These are phyloP conservation scores for Eupristina koningsbergeri DNA, from an alignment of 1,140 invertebrate genomes.

Conservation along the genomic window DNA sequence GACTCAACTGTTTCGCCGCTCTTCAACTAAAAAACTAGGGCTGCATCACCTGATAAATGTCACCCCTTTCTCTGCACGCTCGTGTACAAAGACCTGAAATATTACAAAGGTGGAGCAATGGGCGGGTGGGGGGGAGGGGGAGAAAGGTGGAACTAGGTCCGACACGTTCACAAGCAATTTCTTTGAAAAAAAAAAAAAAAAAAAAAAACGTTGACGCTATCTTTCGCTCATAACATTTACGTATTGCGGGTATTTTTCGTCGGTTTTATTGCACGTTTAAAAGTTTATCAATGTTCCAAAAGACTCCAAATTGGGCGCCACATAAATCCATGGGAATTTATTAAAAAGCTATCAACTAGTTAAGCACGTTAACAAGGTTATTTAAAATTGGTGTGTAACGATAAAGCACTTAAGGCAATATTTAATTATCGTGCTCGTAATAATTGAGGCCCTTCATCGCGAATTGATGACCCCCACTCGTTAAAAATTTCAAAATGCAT, in stretches of 20 bases:
- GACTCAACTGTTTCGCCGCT: conserved; percentile 1
- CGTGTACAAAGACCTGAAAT: not conserved
- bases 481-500: conserved; percentile 10
- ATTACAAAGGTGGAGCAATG: not conserved
- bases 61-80: not conserved
- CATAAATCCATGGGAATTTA: too few species aligned
- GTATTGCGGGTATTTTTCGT: too few species aligned
- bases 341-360: not conserved
- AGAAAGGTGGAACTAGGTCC: conserved; percentile 23
- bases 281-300: not conserved
- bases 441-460: conserved; percentile 10
- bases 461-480: not conserved
- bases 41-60: conserved; percentile 14
- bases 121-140: too few species aligned
- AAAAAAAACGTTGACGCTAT: not conserved
- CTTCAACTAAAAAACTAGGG: conserved; percentile 13
- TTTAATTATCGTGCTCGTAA: conserved; percentile 33
- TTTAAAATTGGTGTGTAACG: not conserved
- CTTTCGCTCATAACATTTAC: conserved; percentile 20
- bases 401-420: conserved; percentile 20
- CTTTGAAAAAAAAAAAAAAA: too few species aligned
- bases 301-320: too few species aligned
- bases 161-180: conserved; percentile 5
- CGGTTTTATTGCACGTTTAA: not conserved
- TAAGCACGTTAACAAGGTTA: not conserved